Evolutionary conservation across 2,797 vertebrate genomes (phyloP), one percentile per base, ranked within the genome.

Genomic region (Myotis vivesi): DNA sequence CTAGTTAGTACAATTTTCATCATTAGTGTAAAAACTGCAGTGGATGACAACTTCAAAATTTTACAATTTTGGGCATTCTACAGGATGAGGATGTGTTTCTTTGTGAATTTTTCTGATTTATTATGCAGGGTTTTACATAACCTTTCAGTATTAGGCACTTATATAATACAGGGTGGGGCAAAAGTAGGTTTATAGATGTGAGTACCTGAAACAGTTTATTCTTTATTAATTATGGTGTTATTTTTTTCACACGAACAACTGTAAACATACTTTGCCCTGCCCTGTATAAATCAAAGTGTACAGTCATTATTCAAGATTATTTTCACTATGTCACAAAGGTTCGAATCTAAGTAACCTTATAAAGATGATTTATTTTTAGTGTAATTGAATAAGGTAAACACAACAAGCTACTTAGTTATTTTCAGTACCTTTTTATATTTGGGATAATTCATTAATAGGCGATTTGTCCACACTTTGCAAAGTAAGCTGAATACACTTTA

Each of bases 1-100:
- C 22, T 86, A 10, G 49, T 68, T 59, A 85, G 28, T 84, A 75
- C 80, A 83, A 82, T 90, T 86, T 92, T 93, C 49, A 87, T 73
- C 46, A 59, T n/a, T 38, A 77, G 8, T 75, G 0, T 44, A 57
- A 57, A 91, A 87, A 28, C 7, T 77, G 6, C 1, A 53, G 9
- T 86, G 38, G 11, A 11, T 57, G 11, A 41, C 55, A 80, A 62
- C 64, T 85, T 68, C 36, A 59, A 92, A 89, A n/a, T 71, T 77
- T 96, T 87, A 87, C 3, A 44, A 71, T 66, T 91, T 76, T 92
- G 23, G 79, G 92, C 8, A 59, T 25, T 88, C 25, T 68, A 59
- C 22, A 57, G 33, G 22, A 88, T 51, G 30, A 76, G 25, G 22
- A 41, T 36, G 10, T 23, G 8, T 77, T 92, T 83, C 19, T 55